phyloP scores from a whole-genome alignment of 2,113 vertebrate genomes.

The Cyprinodon brontotheroides region DNA sequence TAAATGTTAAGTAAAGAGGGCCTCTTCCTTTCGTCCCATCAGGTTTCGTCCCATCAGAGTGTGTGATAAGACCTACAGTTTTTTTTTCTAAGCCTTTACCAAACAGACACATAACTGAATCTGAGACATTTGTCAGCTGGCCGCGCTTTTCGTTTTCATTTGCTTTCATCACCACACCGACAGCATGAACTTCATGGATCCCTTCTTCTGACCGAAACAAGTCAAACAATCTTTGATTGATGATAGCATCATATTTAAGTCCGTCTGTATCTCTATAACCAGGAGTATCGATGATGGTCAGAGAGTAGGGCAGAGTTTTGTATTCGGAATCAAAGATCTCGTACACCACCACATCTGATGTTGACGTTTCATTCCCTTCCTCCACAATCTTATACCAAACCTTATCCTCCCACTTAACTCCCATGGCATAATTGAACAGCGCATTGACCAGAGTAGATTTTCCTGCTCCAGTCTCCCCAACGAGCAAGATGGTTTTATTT shows the following conservation, averaged over 20 bases:
- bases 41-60: neutral
- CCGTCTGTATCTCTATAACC: neutral
- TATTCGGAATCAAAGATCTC: neutral
- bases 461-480: neutral
- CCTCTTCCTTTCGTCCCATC: neutral
- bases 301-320: neutral
- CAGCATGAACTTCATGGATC: neutral
- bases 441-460: neutral
- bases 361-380: neutral
- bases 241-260: neutral
- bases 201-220: neutral
- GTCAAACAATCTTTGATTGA: neutral
- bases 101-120: neutral
- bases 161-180: neutral
- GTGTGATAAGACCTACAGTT: neutral
- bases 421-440: neutral
- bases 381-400: neutral
- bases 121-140: neutral
- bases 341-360: neutral
- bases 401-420: neutral
- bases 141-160: neutral
- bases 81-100: neutral
- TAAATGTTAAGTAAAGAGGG: neutral
- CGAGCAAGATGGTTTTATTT: neutral
- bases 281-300: slow-evolving; percentile 4